Percentiles rank a stretch among this genome's conserved stretches.
Conservation (phyloP, 2,113 vertebrate genomes). For the Poeciliopsis turrubarensis region DNA sequence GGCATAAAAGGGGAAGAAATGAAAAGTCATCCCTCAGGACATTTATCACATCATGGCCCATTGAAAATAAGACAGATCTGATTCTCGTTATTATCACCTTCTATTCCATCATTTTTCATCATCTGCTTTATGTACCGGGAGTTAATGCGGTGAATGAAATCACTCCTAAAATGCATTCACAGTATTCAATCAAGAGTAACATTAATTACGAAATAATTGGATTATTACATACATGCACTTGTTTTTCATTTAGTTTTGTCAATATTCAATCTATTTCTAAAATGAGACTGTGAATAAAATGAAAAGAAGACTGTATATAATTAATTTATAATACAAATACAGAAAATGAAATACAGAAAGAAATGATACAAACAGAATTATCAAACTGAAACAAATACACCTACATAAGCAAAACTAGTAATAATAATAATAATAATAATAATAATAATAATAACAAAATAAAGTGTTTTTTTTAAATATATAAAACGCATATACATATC, state of each 20-base stretch:
- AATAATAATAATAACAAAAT: not conserved
- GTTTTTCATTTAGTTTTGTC: not conserved
- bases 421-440: too few relatives aligned
- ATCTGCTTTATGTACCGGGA: not conserved
- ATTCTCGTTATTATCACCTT: constrained; percentile 46
- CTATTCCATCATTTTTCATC: constrained; percentile 13
- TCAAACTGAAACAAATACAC: not conserved
- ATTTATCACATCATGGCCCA: constrained; percentile 52
- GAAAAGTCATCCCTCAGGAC: constrained; percentile 41
- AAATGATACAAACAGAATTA: not conserved
- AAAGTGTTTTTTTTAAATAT: too few relatives aligned
- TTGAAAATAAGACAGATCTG: constrained; percentile 41
- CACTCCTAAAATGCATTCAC: constrained; percentile 14
- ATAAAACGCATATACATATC: not conserved
- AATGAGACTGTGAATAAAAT: not conserved
- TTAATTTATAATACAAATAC: not conserved
- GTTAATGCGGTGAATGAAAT: not conserved
- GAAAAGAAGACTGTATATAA: not conserved
- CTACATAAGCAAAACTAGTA: not conserved
- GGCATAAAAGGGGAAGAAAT: constrained; percentile 18
- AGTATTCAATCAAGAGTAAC: not conserved
- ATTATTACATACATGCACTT: not conserved
- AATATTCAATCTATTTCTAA: not conserved
- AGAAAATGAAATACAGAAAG: not conserved
- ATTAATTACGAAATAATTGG: not conserved